Conservation (phyloP, 2,888 invertebrate species). For the Macrosoma leucophasiata region DNA sequence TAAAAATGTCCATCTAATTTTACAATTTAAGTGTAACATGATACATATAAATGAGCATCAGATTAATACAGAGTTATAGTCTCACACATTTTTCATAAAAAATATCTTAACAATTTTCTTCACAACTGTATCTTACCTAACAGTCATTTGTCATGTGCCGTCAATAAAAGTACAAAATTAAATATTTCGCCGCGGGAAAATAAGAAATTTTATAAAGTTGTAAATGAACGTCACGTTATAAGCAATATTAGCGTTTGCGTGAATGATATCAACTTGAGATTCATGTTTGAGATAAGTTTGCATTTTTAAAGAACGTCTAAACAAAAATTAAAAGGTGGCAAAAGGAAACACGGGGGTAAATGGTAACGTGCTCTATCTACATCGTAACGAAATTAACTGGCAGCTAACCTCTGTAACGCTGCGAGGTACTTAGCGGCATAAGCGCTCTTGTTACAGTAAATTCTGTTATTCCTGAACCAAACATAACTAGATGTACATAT, state of each 20-base stretch:
- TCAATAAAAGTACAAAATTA: conserved; percentile 32
- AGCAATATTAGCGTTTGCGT: conserved; percentile 32
- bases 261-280: too few species aligned
- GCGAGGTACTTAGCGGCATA: conserved; percentile 35
- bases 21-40: too few species aligned
- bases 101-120: too few species aligned
- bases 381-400: conserved; percentile 62
- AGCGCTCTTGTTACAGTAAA: conserved; percentile 31
- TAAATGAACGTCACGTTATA: conserved; percentile 1
- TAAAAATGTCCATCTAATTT: too few species aligned
- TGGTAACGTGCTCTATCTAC: conserved; percentile 63
- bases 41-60: too few species aligned
- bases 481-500: too few species aligned
- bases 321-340: conserved; percentile 53
- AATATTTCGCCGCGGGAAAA: conserved; percentile 32
- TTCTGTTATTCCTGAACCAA: conserved; percentile 22
- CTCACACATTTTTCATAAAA: too few species aligned
- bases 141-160: conserved; percentile 33
- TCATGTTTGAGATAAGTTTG: too few species aligned
- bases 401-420: conserved; percentile 40
- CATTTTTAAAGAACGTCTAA: conserved; percentile 46
- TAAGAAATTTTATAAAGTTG: conserved; percentile 1
- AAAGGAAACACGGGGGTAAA: conserved; percentile 44
- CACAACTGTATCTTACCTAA: conserved; percentile 26
- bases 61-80: too few species aligned